Evolutionary conservation across 2,797 vertebrate genomes (phyloP), one percentile per base, ranked within the genome.

Genomic region (Micropoecilia bifurca): DNA sequence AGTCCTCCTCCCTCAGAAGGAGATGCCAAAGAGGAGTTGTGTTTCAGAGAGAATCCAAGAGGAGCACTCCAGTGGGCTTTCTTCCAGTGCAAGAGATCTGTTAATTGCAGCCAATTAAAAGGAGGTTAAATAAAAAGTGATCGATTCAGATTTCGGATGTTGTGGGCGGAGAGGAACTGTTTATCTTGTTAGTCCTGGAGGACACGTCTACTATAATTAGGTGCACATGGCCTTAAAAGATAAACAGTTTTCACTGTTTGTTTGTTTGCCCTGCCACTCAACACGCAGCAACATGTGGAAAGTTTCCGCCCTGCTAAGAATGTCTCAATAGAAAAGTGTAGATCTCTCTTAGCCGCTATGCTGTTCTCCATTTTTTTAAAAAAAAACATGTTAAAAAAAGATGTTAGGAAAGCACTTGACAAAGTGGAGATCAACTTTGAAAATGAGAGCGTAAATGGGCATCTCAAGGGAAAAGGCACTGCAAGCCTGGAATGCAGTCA

Each of bases 11-110:
- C 88, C 82, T 77, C 69, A 87, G 85, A 94, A 88, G 80, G 89
- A 93, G 88, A 88, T 92, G 93, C 93, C 93, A 91, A 90, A 80
- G 91, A 94, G 91, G 92, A 92, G 91, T 91, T 93, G 89, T 92
- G 94, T 92, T 88, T 92, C 80, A 78, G 85, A 87, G 81, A 88
- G 83, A 91, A 86, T 91, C 87, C 85, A 85, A 89, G 85, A 80
- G 86, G 80, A 77, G 79, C 83, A 77, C 86, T 88, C 86, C 82
- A 87, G 28, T 81, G 85, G 91, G 91, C 92, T 76, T 83, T 81
- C 75, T 90, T 93, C 89, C 93, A 93, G 82, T 89, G 82, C 83
- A 80, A 80, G 81, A 93, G 85, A 88, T 91, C 81, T 84, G 83
- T 84, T 94, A 94, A 95, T 95, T 91, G 88, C 83, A 77, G 82